Base-by-base conservation (phyloP, 2,113 vertebrate species). In the Megaleporinus macrocephalus region DNA sequence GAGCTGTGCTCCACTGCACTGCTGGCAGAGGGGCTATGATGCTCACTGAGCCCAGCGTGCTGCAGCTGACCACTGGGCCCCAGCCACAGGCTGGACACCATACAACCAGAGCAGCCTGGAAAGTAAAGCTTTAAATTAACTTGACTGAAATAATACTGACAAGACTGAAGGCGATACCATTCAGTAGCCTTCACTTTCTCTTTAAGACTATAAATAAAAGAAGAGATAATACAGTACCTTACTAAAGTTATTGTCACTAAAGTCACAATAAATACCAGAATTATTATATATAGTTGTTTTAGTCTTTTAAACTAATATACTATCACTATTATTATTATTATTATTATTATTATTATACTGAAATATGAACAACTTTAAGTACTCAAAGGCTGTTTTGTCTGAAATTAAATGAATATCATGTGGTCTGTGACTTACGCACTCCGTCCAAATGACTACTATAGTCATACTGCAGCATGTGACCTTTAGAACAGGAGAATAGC, bases 1-100 rank as follows among this genome's bases (percentile, higher is more conserved):
- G 79, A 85, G 84, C 83, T 73, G 77, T 2, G 59, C 33, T 68
- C 62, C 51, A 33, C 44, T 71, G 41, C 62, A 33, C 44, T 47
- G 20, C 27, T 76, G 78, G 57, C 59, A 75, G n/a, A 77, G 65
- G 30, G 76, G 49, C 69, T 12, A 53, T 24, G 5, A 14, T 2
- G 18, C 33, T 55, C 61, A 36, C 74, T 65, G 5, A 55, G 51
- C 57, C 44, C 75, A 65, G 74, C 2, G 24, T 68, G 65, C 53
- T 75, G 65, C 44, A 53, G 26, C 27, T 55, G 33, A 30, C 72
- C 72, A 13, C 74, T 59, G 49, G 51, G 6, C 65, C 27, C 20
- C 65, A 68, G 30, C 6, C 5, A 36, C 65, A 1, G 16, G 33
- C 65, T 10, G 65, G 18, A 36, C 33, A 69, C 30, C 22, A 6